Percentiles rank a stretch among this genome's conserved stretches.
phyloP scores from a whole-genome alignment of 2,797 vertebrate genomes.

The Pseudopleuronectes americanus region DNA sequence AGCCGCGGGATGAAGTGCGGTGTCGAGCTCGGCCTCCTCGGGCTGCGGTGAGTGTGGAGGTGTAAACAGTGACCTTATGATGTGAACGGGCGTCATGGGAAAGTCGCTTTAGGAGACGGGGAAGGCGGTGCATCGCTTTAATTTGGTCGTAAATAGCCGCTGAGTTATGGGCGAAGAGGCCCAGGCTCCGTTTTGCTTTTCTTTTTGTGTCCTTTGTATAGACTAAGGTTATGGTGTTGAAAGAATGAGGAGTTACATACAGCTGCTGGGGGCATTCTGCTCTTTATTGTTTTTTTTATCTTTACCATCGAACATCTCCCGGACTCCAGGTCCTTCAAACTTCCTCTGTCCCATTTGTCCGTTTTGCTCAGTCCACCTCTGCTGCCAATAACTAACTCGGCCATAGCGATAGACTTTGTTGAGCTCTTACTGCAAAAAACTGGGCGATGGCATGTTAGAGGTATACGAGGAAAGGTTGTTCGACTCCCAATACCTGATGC shows the following conservation, averaged over 20 bases:
- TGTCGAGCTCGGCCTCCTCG: no score
- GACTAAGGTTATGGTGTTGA: conserved; percentile 10
- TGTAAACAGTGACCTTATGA: conserved; percentile 41
- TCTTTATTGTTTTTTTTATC: background rate
- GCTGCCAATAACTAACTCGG: no score
- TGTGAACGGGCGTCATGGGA: conserved; percentile 46
- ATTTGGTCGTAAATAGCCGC: conserved; percentile 55
- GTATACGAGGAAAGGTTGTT: no score
- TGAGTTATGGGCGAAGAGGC: conserved; percentile 60
- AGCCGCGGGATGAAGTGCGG: background rate
- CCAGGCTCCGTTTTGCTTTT: conserved; percentile 3
- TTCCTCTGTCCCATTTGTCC: no score
- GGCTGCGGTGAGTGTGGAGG: conserved; percentile 6
- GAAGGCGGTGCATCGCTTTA: conserved; percentile 32
- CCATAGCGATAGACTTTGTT: no score
- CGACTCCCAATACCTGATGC: no score
- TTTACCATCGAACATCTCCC: background rate
- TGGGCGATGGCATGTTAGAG: no score
- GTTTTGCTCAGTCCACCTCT: background rate
- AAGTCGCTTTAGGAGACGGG: conserved; percentile 38
- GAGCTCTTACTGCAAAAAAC: no score
- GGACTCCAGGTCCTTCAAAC: background rate
- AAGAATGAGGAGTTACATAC: conserved; percentile 1
- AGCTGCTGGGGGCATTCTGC: background rate
- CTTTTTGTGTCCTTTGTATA: conserved; percentile 21